phyloP scores from a whole-genome alignment of 2,888 invertebrate genomes.

The Mellilla xanthometata region DNA sequence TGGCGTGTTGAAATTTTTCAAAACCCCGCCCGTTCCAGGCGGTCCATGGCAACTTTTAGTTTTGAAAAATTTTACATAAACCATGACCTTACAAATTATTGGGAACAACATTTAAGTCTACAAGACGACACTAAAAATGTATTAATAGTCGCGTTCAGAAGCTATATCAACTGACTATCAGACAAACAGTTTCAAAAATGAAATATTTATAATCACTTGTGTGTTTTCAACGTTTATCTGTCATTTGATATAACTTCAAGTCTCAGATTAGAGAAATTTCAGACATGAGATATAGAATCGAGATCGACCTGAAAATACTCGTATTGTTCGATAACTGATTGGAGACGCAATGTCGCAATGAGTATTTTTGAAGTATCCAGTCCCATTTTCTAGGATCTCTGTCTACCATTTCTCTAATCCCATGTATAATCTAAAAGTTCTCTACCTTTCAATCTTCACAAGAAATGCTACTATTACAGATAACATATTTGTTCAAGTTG shows the following conservation, averaged over 20 bases:
- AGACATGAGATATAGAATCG: no score
- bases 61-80: constrained; percentile 59
- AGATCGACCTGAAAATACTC: no score
- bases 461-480: constrained; percentile 7
- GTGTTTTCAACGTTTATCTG: constrained; percentile 7
- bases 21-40: constrained; percentile 36
- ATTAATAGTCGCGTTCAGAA: constrained; percentile 30
- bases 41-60: constrained; percentile 25
- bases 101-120: constrained; percentile 79
- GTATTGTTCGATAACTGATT: no score
- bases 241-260: constrained; percentile 23
- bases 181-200: not conserved
- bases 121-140: constrained; percentile 62
- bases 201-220: not conserved
- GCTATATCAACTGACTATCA: constrained; percentile 22
- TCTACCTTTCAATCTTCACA: constrained; percentile 8
- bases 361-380: not conserved
- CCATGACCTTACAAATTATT: constrained; percentile 72
- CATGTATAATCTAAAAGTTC: not conserved
- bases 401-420: not conserved
- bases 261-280: not conserved
- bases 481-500: constrained; percentile 6
- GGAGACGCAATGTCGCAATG: no score
- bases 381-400: not conserved
- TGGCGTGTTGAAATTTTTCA: constrained; percentile 57